These are phyloP conservation scores for Metellina segmentata DNA, from an alignment of 2,888 invertebrate genomes.

Conservation along the genomic window DNA sequence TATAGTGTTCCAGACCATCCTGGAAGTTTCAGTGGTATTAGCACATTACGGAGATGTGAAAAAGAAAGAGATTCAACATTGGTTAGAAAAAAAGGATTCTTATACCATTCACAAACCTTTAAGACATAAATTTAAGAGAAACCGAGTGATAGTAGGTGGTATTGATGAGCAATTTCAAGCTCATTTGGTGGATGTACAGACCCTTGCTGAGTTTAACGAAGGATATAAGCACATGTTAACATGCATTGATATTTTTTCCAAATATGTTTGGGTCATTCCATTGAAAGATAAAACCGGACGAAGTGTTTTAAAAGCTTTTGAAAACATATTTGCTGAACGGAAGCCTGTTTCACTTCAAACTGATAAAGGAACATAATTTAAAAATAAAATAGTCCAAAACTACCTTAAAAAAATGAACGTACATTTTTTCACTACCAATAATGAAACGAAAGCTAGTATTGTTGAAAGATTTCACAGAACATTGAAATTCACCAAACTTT, in stretches of 20 bases:
- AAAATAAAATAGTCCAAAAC: conserved; percentile 72
- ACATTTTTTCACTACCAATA: conserved; percentile 78
- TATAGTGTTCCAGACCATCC: too few relatives aligned
- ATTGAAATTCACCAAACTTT: too few relatives aligned
- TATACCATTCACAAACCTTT: too few relatives aligned
- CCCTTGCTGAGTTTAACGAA: conserved; percentile 74
- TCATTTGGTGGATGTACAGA: too few relatives aligned
- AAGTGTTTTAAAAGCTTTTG: conserved; percentile 75
- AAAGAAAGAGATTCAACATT: too few relatives aligned
- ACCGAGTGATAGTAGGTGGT: too few relatives aligned
- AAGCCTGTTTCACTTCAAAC: conserved; percentile 77
- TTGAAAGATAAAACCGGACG: conserved; percentile 78
- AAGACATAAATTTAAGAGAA: too few relatives aligned
- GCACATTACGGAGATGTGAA: too few relatives aligned
- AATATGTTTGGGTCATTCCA: conserved; percentile 78
- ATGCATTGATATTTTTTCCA: conserved; percentile 78
- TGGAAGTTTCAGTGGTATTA: too few relatives aligned
- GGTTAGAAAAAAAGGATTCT: too few relatives aligned
- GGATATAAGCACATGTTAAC: conserved; percentile 78
- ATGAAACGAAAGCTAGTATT: conserved; percentile 79
- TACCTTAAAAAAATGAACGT: conserved; percentile 73
- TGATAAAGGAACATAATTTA: conserved; percentile 78
- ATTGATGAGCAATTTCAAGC: too few relatives aligned
- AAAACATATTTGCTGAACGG: conserved; percentile 69
- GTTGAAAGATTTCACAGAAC: conserved; percentile 80